These are phyloP conservation scores for Phymatocera aterrima DNA, from an alignment of 2,888 invertebrate genomes.

Conservation along the genomic window DNA sequence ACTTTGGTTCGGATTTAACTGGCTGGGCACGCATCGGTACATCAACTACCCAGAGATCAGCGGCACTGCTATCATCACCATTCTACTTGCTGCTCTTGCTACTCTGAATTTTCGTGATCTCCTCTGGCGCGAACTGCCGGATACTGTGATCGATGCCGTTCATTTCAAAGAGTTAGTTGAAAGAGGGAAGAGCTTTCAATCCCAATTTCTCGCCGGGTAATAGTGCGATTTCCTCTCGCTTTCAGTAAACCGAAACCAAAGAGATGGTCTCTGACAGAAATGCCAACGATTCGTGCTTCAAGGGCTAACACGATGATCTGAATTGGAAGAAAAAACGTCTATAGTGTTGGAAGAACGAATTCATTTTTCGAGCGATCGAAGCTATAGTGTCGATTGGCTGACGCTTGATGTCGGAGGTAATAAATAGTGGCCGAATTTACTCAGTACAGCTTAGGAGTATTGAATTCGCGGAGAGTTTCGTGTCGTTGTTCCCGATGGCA, in stretches of 20 bases:
- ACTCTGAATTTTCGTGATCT: conserved; percentile 54
- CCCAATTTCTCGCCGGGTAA: too few relatives aligned
- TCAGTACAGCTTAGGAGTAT: background rate
- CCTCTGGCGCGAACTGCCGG: conserved; percentile 54
- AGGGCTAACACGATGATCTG: background rate
- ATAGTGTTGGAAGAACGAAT: background rate
- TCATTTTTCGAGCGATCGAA: background rate
- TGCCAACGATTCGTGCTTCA: background rate
- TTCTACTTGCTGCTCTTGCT: conserved; percentile 53
- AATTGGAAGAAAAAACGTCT: background rate
- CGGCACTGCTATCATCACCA: conserved; percentile 50
- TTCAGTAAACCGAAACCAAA: conserved; percentile 54
- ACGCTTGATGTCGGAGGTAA: background rate
- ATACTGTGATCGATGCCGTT: conserved; percentile 53
- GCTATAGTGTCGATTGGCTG: too few relatives aligned
- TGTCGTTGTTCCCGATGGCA: background rate
- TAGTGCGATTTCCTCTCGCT: background rate
- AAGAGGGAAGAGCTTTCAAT: background rate
- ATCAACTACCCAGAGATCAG: conserved; percentile 50
- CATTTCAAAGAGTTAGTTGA: conserved; percentile 52
- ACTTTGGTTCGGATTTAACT: conserved; percentile 52
- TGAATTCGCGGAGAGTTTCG: background rate
- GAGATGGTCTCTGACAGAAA: conserved; percentile 54
- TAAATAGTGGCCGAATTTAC: background rate
- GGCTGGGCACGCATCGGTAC: conserved; percentile 55